phyloP scores from a whole-genome alignment of 2,888 invertebrate species.

The Margaritifera margaritifera region DNA sequence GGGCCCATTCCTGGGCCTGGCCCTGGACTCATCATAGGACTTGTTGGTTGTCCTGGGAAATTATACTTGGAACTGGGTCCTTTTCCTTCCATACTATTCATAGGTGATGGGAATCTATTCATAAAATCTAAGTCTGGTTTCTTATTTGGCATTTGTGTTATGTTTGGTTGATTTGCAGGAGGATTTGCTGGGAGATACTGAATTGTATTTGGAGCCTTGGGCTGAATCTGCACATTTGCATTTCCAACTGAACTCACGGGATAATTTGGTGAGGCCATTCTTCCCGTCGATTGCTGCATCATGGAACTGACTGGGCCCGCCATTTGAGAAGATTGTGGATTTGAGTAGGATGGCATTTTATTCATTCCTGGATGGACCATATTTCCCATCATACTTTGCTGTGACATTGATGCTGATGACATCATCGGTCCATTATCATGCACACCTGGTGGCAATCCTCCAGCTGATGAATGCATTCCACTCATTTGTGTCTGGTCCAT shows the following conservation, averaged over 20 bases:
- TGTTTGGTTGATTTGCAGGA: slow-evolving; percentile 76
- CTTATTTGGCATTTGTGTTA: slow-evolving; percentile 31
- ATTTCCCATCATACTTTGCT: slow-evolving; percentile 21
- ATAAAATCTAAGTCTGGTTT: slow-evolving; percentile 75
- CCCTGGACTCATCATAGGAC: slow-evolving; percentile 42
- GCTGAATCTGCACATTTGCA: slow-evolving; percentile 90
- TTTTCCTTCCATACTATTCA: slow-evolving; percentile 81
- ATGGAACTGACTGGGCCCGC: slow-evolving; percentile 11
- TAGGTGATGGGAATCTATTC: slow-evolving; percentile 91
- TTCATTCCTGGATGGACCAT: slow-evolving; percentile 23
- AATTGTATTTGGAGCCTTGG: slow-evolving; percentile 97
- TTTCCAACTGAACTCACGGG: slow-evolving; percentile 76
- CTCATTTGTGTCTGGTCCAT: slow-evolving; percentile 51
- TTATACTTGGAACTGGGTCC: slow-evolving; percentile 82
- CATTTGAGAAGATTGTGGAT: slow-evolving; percentile 18
- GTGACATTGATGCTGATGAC: slow-evolving; percentile 26
- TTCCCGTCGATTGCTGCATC: slow-evolving; percentile 26
- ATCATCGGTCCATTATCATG: slow-evolving; percentile 15
- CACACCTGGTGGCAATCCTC: slow-evolving; percentile 27
- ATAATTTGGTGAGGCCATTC: slow-evolving; percentile 52
- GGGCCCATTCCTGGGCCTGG: slow-evolving; percentile 43
- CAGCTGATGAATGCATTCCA: slow-evolving; percentile 6
- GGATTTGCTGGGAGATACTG: slow-evolving; percentile 97
- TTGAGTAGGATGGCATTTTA: slow-evolving; percentile 29
- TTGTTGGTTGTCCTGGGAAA: slow-evolving; percentile 73